Evolutionary conservation across 2,113 vertebrate species (phyloP), one percentile per base, ranked within the genome.

Genomic region (Chamaetylas fuelleborni): DNA sequence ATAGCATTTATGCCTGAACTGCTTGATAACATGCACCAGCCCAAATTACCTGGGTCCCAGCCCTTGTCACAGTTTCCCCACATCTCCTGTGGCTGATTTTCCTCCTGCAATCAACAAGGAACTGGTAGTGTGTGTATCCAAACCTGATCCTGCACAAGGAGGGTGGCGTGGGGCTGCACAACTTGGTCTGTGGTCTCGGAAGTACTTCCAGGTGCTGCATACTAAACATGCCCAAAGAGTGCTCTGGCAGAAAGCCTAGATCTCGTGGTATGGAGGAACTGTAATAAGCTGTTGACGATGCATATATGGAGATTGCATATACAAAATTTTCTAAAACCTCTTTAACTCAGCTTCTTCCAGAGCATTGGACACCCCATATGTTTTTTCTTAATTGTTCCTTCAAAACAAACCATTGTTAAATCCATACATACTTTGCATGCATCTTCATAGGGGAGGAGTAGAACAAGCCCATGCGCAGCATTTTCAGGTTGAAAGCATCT

Each of bases 401-500:
- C 80, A 70, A 95, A 96, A 96, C 60, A 94, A 93, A 90, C 90
- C 2, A 96, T 95, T 94, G 90, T 94, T 86, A 92, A 84, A 93
- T 72, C 79, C 61, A 56, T 88, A 93, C 88, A 95, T 73, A 93
- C 80, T 92, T 87, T 82, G 76, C 84, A 89, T 94, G 50, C 84
- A 93, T 94, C 91, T 69, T 96, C 69, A 22, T 34, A 81, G 25
- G 40, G 83, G 80, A 92, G 80, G 80, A 92, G 69, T 11, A 88
- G 92, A 95, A 95, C 90, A 96, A 93, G 36, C 72, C 83, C 80
- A 71, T 95, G 57, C 90, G 88, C 93, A 96, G 95, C 94, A 96
- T 72, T 97, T 97, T 97, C 92, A 91, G 91, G 95, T 96, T 97
- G 96, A 97, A 94, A 97, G 93, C 92, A 86, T 96, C 92, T 96